phyloP scores from a whole-genome alignment of 2,888 invertebrate species.

The Hirtodrosophila confusa region DNA sequence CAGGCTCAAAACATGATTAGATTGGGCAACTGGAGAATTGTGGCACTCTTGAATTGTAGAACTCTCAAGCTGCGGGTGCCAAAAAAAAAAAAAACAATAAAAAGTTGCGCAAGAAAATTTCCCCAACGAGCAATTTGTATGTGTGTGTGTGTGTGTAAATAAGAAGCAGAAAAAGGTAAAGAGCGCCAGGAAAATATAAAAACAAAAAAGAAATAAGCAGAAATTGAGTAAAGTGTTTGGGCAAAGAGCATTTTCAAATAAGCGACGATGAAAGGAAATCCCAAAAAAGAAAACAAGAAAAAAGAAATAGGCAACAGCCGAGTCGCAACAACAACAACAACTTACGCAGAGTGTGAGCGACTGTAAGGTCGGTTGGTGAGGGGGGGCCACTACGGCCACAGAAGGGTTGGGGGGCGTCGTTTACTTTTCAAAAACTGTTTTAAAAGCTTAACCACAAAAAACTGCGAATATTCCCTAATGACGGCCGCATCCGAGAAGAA shows the following conservation, averaged over 20 bases:
- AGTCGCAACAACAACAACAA: conserved; percentile 20
- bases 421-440: conserved; percentile 76
- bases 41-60: conserved; percentile 11
- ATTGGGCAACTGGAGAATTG: conserved; percentile 14
- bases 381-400: too few species aligned
- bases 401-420: conserved; percentile 23
- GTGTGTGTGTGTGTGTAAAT: conserved; percentile 21
- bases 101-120: conserved; percentile 70
- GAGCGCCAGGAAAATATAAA: conserved; percentile 1
- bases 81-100: conserved; percentile 50
- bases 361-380: too few species aligned
- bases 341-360: too few species aligned
- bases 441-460: conserved; percentile 78
- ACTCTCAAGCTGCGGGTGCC: conserved; percentile 33
- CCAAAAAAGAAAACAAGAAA: conserved; percentile 22
- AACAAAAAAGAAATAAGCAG: conserved; percentile 8
- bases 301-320: conserved; percentile 47
- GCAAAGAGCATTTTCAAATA: conserved; percentile 46
- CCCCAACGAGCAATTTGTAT: conserved; percentile 74
- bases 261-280: conserved; percentile 46
- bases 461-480: conserved; percentile 79
- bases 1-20: conserved; percentile 12
- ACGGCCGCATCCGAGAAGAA: conserved; percentile 49
- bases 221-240: conserved; percentile 50
- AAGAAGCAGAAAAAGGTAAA: conserved; percentile 13